Conservation (phyloP, 2,888 invertebrate species). For the Thelaira solivaga region DNA sequence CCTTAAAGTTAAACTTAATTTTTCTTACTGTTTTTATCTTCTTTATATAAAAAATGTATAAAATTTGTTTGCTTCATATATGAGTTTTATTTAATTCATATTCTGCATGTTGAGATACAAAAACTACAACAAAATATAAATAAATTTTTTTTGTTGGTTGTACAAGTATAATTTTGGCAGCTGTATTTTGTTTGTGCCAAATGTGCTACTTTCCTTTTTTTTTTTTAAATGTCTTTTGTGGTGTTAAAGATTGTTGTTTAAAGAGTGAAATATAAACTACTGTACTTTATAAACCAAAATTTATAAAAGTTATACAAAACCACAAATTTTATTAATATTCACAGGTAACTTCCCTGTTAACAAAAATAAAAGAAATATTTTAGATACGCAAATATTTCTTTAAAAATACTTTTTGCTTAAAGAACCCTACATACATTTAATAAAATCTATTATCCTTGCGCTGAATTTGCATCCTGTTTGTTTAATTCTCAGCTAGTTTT, state of each 20-base stretch:
- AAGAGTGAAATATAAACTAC: conserved; percentile 29
- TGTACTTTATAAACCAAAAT: conserved; percentile 5
- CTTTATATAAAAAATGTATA: not conserved
- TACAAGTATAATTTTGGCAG: conserved; percentile 53
- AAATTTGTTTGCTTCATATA: not conserved
- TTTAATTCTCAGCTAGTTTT: conserved; percentile 25
- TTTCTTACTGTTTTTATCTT: conserved; percentile 33
- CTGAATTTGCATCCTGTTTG: conserved; percentile 51
- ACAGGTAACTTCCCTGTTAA: conserved; percentile 16
- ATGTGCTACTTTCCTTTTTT: conserved; percentile 61
- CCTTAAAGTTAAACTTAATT: conserved; percentile 56
- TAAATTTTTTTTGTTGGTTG: conserved; percentile 1
- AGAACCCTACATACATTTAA: not conserved
- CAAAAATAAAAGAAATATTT: not conserved
- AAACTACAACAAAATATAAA: not conserved
- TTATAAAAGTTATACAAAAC: no score
- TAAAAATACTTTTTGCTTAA: not conserved
- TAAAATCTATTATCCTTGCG: conserved; percentile 37
- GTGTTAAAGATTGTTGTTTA: conserved; percentile 29
- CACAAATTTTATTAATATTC: conserved; percentile 7
- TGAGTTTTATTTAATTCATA: not conserved
- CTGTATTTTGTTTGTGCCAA: conserved; percentile 57
- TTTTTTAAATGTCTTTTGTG: conserved; percentile 33
- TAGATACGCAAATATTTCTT: not conserved
- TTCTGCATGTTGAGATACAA: not conserved